A percentile compares a stretch with the other conserved stretches of the same genome.
Conservation (phyloP, 2,113 vertebrate species). For the Cololabis saira region DNA sequence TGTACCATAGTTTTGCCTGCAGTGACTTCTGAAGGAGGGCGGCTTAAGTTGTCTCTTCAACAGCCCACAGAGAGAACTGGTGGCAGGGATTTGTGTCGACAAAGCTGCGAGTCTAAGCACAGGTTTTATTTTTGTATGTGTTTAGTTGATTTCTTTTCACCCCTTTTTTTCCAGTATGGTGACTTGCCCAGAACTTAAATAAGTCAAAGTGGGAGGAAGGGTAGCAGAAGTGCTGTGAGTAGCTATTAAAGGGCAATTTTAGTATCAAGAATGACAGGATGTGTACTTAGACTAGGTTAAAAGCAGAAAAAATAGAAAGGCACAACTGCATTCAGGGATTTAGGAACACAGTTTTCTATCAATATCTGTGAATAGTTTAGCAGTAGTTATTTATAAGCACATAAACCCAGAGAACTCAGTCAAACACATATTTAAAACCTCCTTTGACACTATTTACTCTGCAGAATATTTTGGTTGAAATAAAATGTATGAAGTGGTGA, state of each 20-base stretch:
- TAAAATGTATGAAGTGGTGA: constrained; percentile 17
- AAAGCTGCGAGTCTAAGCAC: constrained; percentile 23
- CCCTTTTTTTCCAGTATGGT: constrained; percentile 12
- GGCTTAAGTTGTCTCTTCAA: constrained; percentile 49
- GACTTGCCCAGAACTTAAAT: constrained; percentile 21
- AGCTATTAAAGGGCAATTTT: constrained; percentile 32
- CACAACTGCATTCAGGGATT: constrained; percentile 15
- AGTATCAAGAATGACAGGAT: constrained; percentile 40
- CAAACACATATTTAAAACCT: constrained; percentile 12
- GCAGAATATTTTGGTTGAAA: constrained; percentile 1
- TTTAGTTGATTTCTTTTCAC: constrained; percentile 11
- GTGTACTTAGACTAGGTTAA: constrained; percentile 20
- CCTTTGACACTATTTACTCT: constrained; percentile 1
- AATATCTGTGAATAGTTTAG: constrained; percentile 5
- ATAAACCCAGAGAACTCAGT: neutral
- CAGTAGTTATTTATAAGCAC: neutral
- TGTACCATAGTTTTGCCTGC: constrained; percentile 32
- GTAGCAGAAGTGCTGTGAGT: constrained; percentile 8
- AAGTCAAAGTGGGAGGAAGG: constrained; percentile 16
- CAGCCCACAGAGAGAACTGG: constrained; percentile 9
- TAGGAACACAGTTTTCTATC: neutral
- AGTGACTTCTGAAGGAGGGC: constrained; percentile 29
- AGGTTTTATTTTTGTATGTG: constrained; percentile 36
- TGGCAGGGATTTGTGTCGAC: constrained; percentile 46
- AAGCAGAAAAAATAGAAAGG: constrained; percentile 8